Conservation (phyloP, 2,888 invertebrate genomes). For the Cheilosia impressa region DNA sequence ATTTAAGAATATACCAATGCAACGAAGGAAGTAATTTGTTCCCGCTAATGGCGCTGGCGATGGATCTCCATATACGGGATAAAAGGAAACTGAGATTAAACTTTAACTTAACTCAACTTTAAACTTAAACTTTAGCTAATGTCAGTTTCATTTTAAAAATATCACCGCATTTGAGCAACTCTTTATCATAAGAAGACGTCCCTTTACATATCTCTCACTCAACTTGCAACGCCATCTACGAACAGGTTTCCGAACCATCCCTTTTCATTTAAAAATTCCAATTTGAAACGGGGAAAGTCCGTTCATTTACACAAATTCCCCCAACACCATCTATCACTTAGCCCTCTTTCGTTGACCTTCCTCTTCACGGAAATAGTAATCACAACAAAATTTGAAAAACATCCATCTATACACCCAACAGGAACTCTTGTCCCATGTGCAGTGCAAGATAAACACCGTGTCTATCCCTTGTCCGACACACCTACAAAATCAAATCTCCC, state of each 20-base stretch:
- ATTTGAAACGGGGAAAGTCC: constrained; percentile 38
- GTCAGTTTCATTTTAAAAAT: no score
- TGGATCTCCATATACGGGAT: no score
- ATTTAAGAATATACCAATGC: no score
- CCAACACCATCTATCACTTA: constrained; percentile 15
- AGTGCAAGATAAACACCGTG: not conserved
- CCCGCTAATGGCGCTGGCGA: no score
- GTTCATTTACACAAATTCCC: not conserved
- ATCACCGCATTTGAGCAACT: no score
- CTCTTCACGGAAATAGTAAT: constrained; percentile 36
- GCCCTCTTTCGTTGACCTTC: constrained; percentile 15
- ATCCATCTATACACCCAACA: constrained; percentile 11
- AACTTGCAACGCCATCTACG: constrained; percentile 18
- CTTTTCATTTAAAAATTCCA: constrained; percentile 13
- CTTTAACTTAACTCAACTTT: no score
- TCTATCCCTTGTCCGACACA: constrained; percentile 59
- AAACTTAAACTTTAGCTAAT: no score
- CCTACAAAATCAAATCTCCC: constrained; percentile 34
- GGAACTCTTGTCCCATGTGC: constrained; percentile 32
- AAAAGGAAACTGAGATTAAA: no score
- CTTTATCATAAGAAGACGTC: no score
- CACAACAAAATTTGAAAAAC: constrained; percentile 63
- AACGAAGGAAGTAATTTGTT: no score
- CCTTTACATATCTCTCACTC: no score
- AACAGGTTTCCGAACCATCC: not conserved